These are phyloP conservation scores for Temnothorax curvispinosus DNA, from an alignment of 1,140 invertebrate genomes.

Conservation along the genomic window DNA sequence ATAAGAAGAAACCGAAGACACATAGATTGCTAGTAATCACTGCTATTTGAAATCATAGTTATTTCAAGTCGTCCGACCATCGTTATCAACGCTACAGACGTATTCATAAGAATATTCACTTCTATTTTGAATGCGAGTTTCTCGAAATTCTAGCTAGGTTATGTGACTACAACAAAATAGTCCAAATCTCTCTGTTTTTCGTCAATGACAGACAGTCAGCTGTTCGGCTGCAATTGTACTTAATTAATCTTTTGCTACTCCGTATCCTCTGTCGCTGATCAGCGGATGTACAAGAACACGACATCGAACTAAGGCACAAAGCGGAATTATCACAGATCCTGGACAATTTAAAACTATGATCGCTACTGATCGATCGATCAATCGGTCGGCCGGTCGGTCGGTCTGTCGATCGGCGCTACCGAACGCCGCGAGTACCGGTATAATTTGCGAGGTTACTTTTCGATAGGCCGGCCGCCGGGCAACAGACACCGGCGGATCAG, in stretches of 20 bases:
- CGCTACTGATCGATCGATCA: neutral
- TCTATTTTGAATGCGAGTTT: neutral
- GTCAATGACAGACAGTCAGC: neutral
- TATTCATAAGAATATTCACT: neutral
- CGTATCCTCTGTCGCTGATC: neutral
- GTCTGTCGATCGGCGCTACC: neutral
- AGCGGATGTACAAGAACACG: neutral
- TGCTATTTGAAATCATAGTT: neutral
- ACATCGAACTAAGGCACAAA: neutral
- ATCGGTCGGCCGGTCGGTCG: neutral
- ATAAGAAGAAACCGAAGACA: neutral
- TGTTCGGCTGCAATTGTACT: too few species aligned
- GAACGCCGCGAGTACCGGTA: conserved; percentile 23
- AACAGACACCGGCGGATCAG: conserved; percentile 64
- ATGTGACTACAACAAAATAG: neutral
- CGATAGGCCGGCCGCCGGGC: conserved; percentile 40
- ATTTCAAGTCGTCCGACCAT: neutral
- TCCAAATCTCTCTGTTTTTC: neutral
- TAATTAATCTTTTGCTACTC: neutral
- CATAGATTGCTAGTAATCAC: neutral
- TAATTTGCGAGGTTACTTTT: conserved; percentile 37
- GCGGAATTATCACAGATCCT: neutral
- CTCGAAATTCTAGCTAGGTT: neutral
- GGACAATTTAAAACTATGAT: neutral
- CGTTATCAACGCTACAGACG: neutral